A percentile compares a stretch with the other conserved stretches of the same genome.
Evolutionary conservation across 2,797 vertebrate species (phyloP).

Genomic region (Melanotaenia nigrans): DNA sequence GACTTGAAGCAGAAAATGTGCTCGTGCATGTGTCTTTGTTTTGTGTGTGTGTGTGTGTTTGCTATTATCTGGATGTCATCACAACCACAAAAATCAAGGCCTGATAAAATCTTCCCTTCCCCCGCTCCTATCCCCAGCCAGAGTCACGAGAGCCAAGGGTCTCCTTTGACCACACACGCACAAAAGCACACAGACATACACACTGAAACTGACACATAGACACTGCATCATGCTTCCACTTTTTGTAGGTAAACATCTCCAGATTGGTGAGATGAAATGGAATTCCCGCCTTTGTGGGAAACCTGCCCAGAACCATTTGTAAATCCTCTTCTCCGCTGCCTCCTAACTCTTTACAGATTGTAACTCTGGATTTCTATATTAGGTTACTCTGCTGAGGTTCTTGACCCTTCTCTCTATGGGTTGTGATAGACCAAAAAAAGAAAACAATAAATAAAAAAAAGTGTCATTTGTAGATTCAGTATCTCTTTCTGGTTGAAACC

Average conservation of each 20-base stretch:
- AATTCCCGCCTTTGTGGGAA: conserved; percentile 78
- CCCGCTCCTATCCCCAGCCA: conserved; percentile 76
- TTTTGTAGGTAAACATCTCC: conserved; percentile 84
- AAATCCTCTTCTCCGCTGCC: conserved; percentile 68
- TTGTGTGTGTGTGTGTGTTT: conserved; percentile 1
- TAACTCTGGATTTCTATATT: conserved; percentile 73
- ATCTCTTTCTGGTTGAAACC: conserved; percentile 28
- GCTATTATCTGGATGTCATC: conserved; percentile 83
- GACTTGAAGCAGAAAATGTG: conserved; percentile 40
- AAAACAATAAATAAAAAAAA: conserved; percentile 9
- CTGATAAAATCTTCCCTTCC: conserved; percentile 81
- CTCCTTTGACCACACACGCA: conserved; percentile 83
- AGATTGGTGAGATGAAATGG: conserved; percentile 78
- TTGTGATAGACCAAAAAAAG: conserved; percentile 32
- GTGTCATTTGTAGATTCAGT: conserved; percentile 37
- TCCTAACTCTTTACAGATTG: conserved; percentile 80
- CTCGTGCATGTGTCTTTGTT: conserved; percentile 24
- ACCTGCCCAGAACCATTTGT: conserved; percentile 80
- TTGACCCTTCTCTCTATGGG: conserved; percentile 40
- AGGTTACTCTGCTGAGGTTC: conserved; percentile 58
- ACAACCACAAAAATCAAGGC: conserved; percentile 82
- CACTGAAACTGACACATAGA: conserved; percentile 56
- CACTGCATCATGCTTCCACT: conserved; percentile 66
- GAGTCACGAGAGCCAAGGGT: conserved; percentile 81
- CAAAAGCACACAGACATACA: conserved; percentile 72